Conservation (phyloP, 35 echinoderm and acorn worm species). For the Diadema setosum region DNA sequence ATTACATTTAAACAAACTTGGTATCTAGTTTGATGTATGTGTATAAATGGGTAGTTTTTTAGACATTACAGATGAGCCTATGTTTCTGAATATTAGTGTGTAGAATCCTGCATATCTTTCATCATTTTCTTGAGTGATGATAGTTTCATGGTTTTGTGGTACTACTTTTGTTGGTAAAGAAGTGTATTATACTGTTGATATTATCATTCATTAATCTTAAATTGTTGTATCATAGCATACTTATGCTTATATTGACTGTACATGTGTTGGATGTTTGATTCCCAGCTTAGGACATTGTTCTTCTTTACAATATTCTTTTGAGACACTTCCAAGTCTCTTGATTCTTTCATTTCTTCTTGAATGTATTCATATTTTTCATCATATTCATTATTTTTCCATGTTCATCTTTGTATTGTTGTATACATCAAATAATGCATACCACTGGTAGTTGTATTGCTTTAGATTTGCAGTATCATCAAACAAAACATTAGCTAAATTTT, state of each 20-base stretch:
- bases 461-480: background rate
- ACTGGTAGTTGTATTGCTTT: background rate
- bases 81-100: background rate
- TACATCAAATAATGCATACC: background rate
- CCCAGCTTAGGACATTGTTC: background rate
- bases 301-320: background rate
- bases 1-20: background rate
- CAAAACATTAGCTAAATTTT: background rate
- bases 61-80: background rate
- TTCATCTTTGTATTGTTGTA: background rate
- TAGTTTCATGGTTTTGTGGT: background rate
- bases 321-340: background rate
- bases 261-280: background rate
- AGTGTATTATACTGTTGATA: background rate
- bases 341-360: slow-evolving; percentile 10
- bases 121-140: background rate
- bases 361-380: background rate
- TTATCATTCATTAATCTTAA: background rate
- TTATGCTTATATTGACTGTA: background rate
- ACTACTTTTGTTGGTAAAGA: background rate
- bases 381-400: background rate
- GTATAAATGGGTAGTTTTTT: slow-evolving; percentile 23
- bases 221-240: background rate
- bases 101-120: background rate
- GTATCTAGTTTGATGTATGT: background rate